phyloP scores from a whole-genome alignment of 2,888 invertebrate species.

The Caenorhabditis sp. region DNA sequence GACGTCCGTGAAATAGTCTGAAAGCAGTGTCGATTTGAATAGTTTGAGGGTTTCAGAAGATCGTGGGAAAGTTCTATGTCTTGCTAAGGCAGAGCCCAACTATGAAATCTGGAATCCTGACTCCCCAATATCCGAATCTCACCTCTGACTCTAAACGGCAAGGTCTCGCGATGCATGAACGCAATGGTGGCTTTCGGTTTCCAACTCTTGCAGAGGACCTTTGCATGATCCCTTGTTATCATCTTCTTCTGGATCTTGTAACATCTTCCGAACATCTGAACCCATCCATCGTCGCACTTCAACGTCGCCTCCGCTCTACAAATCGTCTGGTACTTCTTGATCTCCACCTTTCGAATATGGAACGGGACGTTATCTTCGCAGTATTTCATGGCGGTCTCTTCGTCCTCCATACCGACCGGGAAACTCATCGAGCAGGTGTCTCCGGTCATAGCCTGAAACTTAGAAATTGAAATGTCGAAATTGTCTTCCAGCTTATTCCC shows the following conservation, averaged over 20 bases:
- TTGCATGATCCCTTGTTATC: not conserved
- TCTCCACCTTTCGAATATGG: not conserved
- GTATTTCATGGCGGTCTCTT: not conserved
- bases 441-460: constrained; percentile 2
- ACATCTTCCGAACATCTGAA: constrained; percentile 36
- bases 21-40: not conserved
- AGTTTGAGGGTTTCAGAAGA: not conserved
- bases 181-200: not conserved
- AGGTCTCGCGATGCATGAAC: constrained; percentile 24
- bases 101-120: no score
- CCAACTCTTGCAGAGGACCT: not conserved
- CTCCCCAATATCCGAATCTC: not conserved
- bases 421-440: not conserved
- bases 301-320: not conserved
- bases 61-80: no score
- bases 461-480: no score
- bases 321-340: not conserved
- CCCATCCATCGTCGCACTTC: constrained; percentile 16
- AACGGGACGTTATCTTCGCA: constrained; percentile 11
- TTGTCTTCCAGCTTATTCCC: not conserved
- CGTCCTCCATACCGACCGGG: not conserved
- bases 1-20: not conserved
- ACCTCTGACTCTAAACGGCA: constrained; percentile 11
- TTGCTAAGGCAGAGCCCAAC: no score
- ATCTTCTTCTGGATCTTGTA: constrained; percentile 20